A percentile compares a stretch with the other conserved stretches of the same genome.
These are phyloP conservation scores for Prunella himalayana DNA, from an alignment of 2,113 vertebrate genomes.

Conservation along the genomic window DNA sequence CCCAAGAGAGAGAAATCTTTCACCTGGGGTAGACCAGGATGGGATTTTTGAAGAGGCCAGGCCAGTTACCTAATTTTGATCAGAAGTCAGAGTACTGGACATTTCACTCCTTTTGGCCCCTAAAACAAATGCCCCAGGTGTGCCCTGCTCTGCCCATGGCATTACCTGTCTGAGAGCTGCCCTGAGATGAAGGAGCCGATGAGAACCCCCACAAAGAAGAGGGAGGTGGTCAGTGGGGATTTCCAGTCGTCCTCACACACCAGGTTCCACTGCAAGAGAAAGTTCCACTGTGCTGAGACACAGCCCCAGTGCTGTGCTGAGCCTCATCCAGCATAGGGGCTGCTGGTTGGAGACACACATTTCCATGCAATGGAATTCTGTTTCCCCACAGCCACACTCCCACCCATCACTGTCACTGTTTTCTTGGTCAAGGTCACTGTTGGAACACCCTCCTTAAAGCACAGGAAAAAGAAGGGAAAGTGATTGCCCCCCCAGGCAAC, in stretches of 20 bases:
- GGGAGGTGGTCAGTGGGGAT: constrained; percentile 76
- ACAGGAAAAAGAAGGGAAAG: neutral
- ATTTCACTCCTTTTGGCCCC: neutral
- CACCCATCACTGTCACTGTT: neutral
- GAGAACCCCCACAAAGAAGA: constrained; percentile 81
- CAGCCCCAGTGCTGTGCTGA: fast-evolving
- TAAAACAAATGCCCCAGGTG: neutral
- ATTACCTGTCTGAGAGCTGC: constrained; percentile 84
- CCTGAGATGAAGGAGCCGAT: constrained; percentile 78
- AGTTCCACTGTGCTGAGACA: neutral
- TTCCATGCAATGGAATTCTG: neutral
- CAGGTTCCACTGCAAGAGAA: constrained; percentile 79
- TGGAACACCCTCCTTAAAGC: neutral
- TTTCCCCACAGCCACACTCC: neutral
- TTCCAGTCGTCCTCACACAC: constrained; percentile 84
- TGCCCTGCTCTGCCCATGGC: neutral
- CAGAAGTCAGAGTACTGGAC: neutral
- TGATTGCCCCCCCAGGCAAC: neutral
- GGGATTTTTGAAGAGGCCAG: neutral
- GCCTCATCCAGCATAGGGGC: neutral
- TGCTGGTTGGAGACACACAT: neutral
- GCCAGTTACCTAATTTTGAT: neutral
- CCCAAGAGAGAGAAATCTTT: neutral
- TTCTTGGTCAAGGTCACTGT: neutral
- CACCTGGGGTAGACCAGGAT: neutral